Base-by-base conservation (phyloP, 2,797 vertebrate species). In the Silurus aristotelis region DNA sequence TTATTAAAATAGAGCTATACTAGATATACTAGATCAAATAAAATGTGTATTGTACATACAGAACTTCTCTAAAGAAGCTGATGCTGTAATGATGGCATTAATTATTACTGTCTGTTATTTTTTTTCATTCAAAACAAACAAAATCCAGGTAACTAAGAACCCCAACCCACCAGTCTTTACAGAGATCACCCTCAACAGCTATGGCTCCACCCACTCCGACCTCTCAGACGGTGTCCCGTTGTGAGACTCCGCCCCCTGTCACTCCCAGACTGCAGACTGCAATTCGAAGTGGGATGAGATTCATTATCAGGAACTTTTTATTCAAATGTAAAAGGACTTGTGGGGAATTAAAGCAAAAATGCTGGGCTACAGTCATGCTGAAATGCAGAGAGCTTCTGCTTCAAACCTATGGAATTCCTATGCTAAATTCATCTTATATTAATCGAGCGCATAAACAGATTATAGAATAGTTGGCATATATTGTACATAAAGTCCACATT, bases 171-270 rank as follows among this genome's bases (percentile, higher is more conserved):
- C 87, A 8, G 80, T 89, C 1, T 48, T 91, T 46, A 93, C 93
- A 5, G 94, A 94, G 85, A 90, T 95, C 89, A 92, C 92, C 75
- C 92, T 92, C 88, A 93, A 93, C 82, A 92, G 92, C 84, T 95
- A 89, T 0, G 94, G 94, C 87, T 95, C 94, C 80, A 93, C 89
- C 88, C 94, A 94, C 68, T 95, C 95, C 15, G 95, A 96, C 89
- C 91, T 96, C n/a, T 95, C 95, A 3, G 95, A 96, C 0, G 95
- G 94, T 0, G 94, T 96, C 0, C 92, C 94, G 0, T 91, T 96
- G 83, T 96, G 89, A 95, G 17, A 27, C 75, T 66, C n/a, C 3
- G 1, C 60, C 77, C 31, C 13, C 10, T 6, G 5, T 15, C 25
- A 43, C 38, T 64, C 52, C 38, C 3, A 2, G 52, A 38, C 55